Conservation (phyloP, 1,140 invertebrate species). For the Ruditapes philippinarum region DNA sequence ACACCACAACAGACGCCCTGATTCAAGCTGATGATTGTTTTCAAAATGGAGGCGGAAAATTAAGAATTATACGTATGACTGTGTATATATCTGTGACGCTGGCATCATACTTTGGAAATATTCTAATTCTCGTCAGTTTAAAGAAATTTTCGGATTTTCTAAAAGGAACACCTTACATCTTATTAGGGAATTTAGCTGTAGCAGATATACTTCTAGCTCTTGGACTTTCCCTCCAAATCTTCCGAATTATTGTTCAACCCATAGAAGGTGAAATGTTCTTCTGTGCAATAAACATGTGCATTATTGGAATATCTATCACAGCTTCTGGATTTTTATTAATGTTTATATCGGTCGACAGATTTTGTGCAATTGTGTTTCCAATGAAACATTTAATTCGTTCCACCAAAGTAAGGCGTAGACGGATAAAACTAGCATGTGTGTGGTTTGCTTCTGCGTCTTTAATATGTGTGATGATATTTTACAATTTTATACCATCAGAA, state of each 20-base stretch:
- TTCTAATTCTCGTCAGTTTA: background rate
- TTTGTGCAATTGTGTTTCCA: conserved; percentile 37
- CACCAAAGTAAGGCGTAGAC: background rate
- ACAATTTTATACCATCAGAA: background rate
- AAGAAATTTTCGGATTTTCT: background rate
- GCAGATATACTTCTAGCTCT: conserved; percentile 18
- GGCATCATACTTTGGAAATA: conserved; percentile 37
- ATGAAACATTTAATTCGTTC: conserved; percentile 1
- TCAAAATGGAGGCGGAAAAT: background rate
- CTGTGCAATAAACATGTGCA: background rate
- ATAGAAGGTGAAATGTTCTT: background rate
- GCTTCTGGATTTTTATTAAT: background rate
- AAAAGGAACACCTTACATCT: background rate
- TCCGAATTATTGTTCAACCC: background rate
- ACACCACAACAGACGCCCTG: background rate
- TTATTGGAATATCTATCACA: background rate
- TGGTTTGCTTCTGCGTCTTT: background rate
- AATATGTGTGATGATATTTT: background rate
- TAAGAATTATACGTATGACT: background rate
- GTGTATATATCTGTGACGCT: background rate
- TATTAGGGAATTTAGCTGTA: conserved; percentile 21
- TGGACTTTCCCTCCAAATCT: background rate
- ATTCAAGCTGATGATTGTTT: background rate
- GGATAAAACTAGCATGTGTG: background rate
- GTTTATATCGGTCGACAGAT: conserved; percentile 31